phyloP scores from a whole-genome alignment of 2,888 invertebrate genomes.

The Aporophyla lueneburgensis region DNA sequence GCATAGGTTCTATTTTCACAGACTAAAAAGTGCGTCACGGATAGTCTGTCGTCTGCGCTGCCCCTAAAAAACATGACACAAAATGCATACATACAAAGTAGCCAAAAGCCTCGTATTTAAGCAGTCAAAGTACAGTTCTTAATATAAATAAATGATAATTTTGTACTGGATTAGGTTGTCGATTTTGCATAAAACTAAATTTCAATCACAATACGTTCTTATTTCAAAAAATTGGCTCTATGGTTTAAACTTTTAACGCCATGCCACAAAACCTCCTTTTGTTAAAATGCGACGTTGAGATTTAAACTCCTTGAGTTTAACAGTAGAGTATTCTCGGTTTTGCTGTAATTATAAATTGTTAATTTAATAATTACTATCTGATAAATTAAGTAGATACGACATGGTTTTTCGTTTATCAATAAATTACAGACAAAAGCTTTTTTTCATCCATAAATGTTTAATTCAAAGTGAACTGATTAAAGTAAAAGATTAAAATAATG shows the following conservation, averaged over 20 bases:
- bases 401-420: conserved; percentile 15
- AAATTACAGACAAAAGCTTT: conserved; percentile 28
- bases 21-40: too few species aligned
- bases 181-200: neutral
- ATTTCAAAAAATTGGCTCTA: neutral
- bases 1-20: too few species aligned
- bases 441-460: neutral
- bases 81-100: too few species aligned
- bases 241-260: neutral
- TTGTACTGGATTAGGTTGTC: neutral
- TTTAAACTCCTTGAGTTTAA: neutral
- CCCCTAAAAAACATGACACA: too few species aligned
- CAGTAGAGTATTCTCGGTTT: neutral
- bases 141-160: neutral
- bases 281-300: neutral
- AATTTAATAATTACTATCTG: neutral
- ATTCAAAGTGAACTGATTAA: conserved; percentile 2
- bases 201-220: neutral
- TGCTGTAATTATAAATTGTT: neutral
- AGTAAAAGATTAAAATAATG: too few species aligned
- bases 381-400: neutral
- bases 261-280: neutral
- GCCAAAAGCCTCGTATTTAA: too few species aligned
- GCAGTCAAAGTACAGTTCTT: neutral
- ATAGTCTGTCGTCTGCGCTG: too few species aligned